Evolutionary conservation across 2,888 invertebrate species (phyloP).

Genomic region (Yponomeuta sedellus): DNA sequence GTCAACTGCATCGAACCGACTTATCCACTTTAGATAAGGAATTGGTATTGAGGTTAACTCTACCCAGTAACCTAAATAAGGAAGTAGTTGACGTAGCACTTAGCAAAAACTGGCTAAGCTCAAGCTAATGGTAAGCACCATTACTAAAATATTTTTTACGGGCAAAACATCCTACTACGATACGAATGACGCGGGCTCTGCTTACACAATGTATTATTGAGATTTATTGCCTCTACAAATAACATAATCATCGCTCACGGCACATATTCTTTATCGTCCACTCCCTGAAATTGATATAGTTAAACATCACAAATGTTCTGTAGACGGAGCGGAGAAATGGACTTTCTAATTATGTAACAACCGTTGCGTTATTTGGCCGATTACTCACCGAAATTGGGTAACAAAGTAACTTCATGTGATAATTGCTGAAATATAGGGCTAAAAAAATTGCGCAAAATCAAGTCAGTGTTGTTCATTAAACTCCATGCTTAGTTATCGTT

Average conservation of each 20-base stretch:
- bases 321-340: not conserved
- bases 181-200: not conserved
- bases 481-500: not conserved
- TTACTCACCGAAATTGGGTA: not conserved
- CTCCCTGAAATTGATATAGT: not conserved
- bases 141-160: not conserved
- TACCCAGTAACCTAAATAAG: not conserved
- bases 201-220: not conserved
- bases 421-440: not conserved
- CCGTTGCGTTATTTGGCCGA: not conserved
- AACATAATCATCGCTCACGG: not conserved
- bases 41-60: not conserved
- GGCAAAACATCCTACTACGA: not conserved
- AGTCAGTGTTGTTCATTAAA: not conserved
- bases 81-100: not conserved
- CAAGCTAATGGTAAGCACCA: not conserved
- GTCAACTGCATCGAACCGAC: not conserved
- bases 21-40: slow-evolving; percentile 1
- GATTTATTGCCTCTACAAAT: not conserved
- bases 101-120: not conserved
- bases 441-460: not conserved
- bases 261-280: not conserved
- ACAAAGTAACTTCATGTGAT: not conserved
- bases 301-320: not conserved
- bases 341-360: not conserved